phyloP scores from a whole-genome alignment of 2,888 invertebrate genomes.

The Mystacides longicornis region DNA sequence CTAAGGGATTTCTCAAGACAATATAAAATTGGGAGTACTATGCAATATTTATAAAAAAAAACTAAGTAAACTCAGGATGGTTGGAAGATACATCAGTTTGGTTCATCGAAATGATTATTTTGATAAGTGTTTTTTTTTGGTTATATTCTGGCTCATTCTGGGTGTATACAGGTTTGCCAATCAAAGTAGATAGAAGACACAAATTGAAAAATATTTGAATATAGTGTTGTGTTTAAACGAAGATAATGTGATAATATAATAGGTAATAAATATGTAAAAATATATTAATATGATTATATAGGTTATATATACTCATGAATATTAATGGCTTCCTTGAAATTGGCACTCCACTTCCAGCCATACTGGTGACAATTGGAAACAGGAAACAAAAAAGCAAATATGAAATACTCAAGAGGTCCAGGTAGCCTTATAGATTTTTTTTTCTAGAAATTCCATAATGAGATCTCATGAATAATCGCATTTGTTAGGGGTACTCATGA shows the following conservation, averaged over 20 bases:
- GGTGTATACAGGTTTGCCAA: background rate
- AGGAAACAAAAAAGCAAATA: slow-evolving; percentile 37
- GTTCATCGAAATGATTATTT: background rate
- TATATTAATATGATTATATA: slow-evolving; percentile 46
- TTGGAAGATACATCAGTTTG: background rate
- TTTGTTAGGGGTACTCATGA: no score
- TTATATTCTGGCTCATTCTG: background rate
- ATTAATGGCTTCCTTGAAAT: slow-evolving; percentile 94
- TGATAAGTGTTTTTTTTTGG: background rate
- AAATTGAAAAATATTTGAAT: background rate
- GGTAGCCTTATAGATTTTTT: no score
- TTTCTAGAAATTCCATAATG: no score
- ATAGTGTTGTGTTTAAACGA: slow-evolving; percentile 16
- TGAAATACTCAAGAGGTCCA: slow-evolving; percentile 19
- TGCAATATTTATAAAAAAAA: background rate
- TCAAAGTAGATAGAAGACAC: background rate
- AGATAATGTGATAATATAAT: slow-evolving; percentile 29
- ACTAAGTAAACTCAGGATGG: background rate
- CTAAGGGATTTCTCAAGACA: background rate
- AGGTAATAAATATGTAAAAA: slow-evolving; percentile 37
- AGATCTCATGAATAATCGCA: no score
- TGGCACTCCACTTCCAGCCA: slow-evolving; percentile 94
- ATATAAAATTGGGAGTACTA: background rate
- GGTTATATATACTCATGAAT: slow-evolving; percentile 70
- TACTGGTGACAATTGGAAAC: slow-evolving; percentile 51